phyloP scores from a whole-genome alignment of 2,888 invertebrate genomes.

The Pachydiplax longipennis region DNA sequence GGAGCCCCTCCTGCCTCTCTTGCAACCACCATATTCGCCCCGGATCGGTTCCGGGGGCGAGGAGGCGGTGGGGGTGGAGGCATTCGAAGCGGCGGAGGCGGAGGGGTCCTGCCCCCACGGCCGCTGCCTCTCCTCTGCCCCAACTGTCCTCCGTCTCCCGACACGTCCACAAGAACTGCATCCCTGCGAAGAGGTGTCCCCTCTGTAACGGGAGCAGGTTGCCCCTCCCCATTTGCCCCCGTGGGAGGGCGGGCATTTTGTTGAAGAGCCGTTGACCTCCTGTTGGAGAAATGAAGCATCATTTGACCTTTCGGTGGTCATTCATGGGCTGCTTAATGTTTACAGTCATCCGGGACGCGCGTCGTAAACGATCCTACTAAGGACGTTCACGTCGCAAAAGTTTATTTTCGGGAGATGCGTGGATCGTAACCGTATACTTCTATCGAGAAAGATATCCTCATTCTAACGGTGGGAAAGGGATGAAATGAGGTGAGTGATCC shows the following conservation, averaged over 20 bases:
- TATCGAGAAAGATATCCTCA: no score
- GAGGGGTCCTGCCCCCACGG: constrained; percentile 53
- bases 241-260: neutral
- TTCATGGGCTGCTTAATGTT: no score
- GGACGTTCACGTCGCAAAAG: no score
- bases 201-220: neutral
- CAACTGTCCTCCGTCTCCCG: neutral
- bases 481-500: no score
- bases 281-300: neutral
- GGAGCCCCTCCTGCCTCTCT: neutral
- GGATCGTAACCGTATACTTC: no score
- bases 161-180: neutral
- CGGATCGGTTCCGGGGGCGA: constrained; percentile 56
- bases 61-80: constrained; percentile 51
- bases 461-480: no score
- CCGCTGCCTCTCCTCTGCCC: constrained; percentile 42
- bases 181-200: neutral
- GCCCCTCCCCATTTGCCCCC: neutral
- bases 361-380: no score
- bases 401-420: no score
- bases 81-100: constrained; percentile 61
- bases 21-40: neutral
- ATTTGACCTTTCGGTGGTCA: neutral
- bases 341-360: no score
- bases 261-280: neutral